Base-by-base conservation (phyloP, 2,113 vertebrate species). In the Zapus hudsonius region DNA sequence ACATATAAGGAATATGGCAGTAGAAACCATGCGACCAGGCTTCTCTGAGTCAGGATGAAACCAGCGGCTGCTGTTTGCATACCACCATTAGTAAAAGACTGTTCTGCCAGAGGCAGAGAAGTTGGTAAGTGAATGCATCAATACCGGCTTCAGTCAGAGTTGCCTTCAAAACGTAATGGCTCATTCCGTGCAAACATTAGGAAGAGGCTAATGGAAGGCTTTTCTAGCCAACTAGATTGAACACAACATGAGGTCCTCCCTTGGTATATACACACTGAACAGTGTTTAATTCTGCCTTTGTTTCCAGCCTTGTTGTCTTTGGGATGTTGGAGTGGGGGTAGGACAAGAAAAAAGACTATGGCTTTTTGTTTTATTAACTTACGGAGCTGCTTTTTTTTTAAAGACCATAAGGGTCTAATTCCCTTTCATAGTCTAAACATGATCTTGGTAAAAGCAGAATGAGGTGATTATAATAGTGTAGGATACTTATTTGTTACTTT, bases 161-260 rank as follows among this genome's bases (percentile, higher is more conserved):
- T 85, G 93, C 95, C 89, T 85, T 93, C 95, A 94, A 92, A 97
- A 95, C 31, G 61, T 93, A 95, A 96, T 95, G 93, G 87, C 82
- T 96, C 95, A 93, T 95, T 96, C 96, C 94, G 91, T 91, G 59
- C 76, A 96, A 96, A 94, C 91, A 97, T 94, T 92, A 96, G 94
- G 52, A 93, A 93, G 78, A 95, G 33, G 84, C 93, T 92, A 96
- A 95, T 67, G 82, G 94, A 95, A 94, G 76, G 76, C 72, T 79
- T 95, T 87, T 91, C 87, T 93, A 92, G 83, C 69, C 87, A 91
- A 89, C 81, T 94, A 89, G 92, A 93, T 87, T 91, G 91, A 96
- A 96, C 92, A 95, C 94, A 95, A 94, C 78, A 94, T 95, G 94
- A 95, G 91, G 92, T 89, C 89, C 81, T 96, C 78, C 83, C 84